Conservation (phyloP, 2,888 invertebrate species). For the Hirtodrosophila alboralis region DNA sequence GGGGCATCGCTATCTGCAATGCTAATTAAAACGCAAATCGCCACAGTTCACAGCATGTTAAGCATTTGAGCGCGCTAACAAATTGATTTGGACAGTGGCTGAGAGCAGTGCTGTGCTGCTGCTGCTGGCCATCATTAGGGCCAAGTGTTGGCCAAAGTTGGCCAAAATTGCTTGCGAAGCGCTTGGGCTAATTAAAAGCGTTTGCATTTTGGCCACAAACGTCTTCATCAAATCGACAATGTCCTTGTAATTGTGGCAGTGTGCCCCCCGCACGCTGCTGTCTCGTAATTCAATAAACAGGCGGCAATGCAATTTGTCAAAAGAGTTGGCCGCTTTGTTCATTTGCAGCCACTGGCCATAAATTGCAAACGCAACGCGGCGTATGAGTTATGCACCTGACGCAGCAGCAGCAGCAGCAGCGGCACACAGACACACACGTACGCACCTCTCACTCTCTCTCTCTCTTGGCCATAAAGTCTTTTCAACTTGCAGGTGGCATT, state of each 20-base stretch:
- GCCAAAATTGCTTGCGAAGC: background rate
- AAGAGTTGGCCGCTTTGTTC: constrained; percentile 65
- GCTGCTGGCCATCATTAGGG: no score
- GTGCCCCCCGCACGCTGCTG: background rate
- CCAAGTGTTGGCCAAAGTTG: constrained; percentile 33
- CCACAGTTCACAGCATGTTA: constrained; percentile 46
- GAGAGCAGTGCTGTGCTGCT: constrained; percentile 16
- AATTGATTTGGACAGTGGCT: constrained; percentile 61
- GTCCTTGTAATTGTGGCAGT: background rate
- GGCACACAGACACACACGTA: constrained; percentile 7
- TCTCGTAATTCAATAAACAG: constrained; percentile 70
- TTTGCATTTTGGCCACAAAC: constrained; percentile 41
- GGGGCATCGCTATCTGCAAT: constrained; percentile 14
- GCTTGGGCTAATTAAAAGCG: constrained; percentile 51
- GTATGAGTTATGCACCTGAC: constrained; percentile 72
- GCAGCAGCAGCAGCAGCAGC: constrained; percentile 2
- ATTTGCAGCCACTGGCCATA: constrained; percentile 70
- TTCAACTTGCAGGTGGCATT: constrained; percentile 19
- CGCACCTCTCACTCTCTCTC: constrained; percentile 13
- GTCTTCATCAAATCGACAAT: constrained; percentile 19
- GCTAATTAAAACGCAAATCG: constrained; percentile 73
- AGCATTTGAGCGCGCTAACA: constrained; percentile 45
- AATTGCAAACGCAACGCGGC: constrained; percentile 58
- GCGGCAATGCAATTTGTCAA: constrained; percentile 72
- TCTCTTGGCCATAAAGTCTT: constrained; percentile 8